Percentiles rank a stretch among this genome's conserved stretches.
Conservation (phyloP, 1,140 invertebrate genomes). For the Parasteatoda tepidariorum region DNA sequence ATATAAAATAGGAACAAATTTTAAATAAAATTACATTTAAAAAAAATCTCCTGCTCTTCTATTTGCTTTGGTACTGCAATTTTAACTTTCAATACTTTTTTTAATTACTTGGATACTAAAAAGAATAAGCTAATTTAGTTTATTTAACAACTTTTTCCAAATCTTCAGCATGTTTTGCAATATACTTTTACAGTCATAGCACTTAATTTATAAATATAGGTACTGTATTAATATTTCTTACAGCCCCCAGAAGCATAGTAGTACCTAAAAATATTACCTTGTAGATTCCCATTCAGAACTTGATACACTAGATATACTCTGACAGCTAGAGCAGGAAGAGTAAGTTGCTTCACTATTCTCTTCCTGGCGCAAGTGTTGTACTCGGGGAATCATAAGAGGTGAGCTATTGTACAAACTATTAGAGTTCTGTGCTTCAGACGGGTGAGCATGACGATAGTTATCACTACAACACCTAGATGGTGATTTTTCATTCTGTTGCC, state of each 20-base stretch:
- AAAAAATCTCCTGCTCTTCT: no score
- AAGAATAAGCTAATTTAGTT: no score
- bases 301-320: constrained; percentile 62
- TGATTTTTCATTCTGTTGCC: background rate
- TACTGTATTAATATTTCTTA: no score
- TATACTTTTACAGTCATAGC: no score
- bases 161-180: no score
- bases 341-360: constrained; percentile 64
- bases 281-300: constrained; percentile 65
- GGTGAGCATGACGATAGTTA: constrained; percentile 1
- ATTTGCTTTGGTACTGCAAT: background rate
- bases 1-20: no score
- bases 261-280: constrained; percentile 65
- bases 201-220: no score
- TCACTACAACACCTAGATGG: background rate
- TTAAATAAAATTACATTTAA: no score
- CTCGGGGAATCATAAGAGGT: constrained; percentile 45
- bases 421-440: constrained; percentile 3
- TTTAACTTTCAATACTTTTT: no score
- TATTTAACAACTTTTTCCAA: no score
- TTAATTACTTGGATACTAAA: no score
- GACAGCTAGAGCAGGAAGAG: constrained; percentile 67
- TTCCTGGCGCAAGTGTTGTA: constrained; percentile 27
- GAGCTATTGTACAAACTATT: constrained; percentile 42
- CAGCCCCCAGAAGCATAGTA: background rate